These are phyloP conservation scores for Hydropsyche betteni DNA, from an alignment of 2,888 invertebrate species.

Conservation along the genomic window DNA sequence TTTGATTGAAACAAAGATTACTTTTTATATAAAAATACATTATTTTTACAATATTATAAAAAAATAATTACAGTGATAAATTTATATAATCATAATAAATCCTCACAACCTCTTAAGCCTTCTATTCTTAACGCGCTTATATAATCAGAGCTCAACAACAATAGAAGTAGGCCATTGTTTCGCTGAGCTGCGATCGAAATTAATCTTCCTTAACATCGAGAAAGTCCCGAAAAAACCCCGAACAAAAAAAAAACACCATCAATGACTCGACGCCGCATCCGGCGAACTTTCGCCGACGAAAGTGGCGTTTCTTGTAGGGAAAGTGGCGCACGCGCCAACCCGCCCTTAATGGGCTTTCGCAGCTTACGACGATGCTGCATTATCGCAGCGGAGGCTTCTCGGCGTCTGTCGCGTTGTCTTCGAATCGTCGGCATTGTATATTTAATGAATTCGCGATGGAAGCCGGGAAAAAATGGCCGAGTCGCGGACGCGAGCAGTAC, in stretches of 20 bases:
- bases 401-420: neutral
- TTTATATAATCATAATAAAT: too few species aligned
- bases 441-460: conserved; percentile 4
- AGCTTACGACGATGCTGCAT: conserved; percentile 20
- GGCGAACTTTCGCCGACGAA: neutral
- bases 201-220: neutral
- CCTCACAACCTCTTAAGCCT: too few species aligned
- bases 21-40: too few species aligned
- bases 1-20: too few species aligned
- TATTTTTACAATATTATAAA: too few species aligned
- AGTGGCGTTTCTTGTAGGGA: conserved; percentile 7
- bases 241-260: neutral
- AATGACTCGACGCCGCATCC: neutral
- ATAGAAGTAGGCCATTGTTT: neutral
- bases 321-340: neutral
- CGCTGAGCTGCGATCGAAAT: neutral
- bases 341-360: conserved; percentile 1
- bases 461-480: too few species aligned
- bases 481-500: too few species aligned
- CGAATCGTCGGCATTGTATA: neutral
- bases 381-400: neutral
- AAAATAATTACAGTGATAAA: too few species aligned
- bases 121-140: too few species aligned
- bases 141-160: neutral
- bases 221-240: neutral